Evolutionary conservation across 2,888 invertebrate species (phyloP).

Genomic region (Drosophila parthenogenetica): DNA sequence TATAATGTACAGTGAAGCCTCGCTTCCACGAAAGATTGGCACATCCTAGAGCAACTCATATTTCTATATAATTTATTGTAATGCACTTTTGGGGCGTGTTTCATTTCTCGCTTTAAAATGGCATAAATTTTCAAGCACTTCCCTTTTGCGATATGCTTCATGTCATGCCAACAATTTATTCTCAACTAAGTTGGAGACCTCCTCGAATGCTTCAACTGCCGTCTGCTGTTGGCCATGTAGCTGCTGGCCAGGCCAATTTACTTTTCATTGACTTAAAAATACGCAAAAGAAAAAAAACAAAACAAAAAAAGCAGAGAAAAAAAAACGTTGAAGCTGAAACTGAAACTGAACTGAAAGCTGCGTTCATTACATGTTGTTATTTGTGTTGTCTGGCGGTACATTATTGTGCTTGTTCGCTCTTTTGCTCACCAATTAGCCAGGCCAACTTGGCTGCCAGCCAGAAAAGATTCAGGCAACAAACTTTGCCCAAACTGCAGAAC

Average conservation of each 20-base stretch:
- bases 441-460: constrained; percentile 14
- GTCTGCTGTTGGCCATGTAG: constrained; percentile 62
- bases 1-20: constrained; percentile 55
- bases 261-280: constrained; percentile 65
- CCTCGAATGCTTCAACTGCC: constrained; percentile 31
- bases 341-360: constrained; percentile 63
- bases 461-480: constrained; percentile 53
- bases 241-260: constrained; percentile 63
- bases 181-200: constrained; percentile 53
- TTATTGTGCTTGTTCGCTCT: constrained; percentile 76
- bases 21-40: not conserved
- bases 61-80: constrained; percentile 80
- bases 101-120: constrained; percentile 81
- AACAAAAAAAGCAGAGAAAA: constrained; percentile 15
- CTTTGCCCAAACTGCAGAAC: constrained; percentile 28
- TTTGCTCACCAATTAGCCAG: constrained; percentile 78
- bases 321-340: constrained; percentile 31
- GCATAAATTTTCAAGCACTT: constrained; percentile 74
- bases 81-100: constrained; percentile 79
- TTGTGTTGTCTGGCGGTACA: constrained; percentile 77
- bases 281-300: constrained; percentile 10
- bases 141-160: constrained; percentile 25
- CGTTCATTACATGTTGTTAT: constrained; percentile 79
- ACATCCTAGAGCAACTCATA: constrained; percentile 54
- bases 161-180: constrained; percentile 57